phyloP scores from a whole-genome alignment of 1,140 invertebrate species.

The Caligus rogercresseyi region DNA sequence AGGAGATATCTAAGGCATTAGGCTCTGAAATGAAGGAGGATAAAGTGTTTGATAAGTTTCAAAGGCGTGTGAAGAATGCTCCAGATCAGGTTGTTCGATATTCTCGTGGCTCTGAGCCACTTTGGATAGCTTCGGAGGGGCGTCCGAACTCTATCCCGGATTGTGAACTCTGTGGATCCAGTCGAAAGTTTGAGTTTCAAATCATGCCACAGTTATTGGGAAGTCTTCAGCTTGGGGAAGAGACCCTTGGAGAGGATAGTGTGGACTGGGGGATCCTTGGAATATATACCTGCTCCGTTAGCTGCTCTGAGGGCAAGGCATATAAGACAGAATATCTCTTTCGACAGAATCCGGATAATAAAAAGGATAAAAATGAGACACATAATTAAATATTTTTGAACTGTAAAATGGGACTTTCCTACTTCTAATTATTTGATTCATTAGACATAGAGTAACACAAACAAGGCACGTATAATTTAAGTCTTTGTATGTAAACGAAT shows the following conservation, averaged over 20 bases:
- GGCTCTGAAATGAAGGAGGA: neutral
- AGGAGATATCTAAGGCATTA: neutral
- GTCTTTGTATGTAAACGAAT: too few relatives aligned
- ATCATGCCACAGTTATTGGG: constrained; percentile 6
- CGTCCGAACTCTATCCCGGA: neutral
- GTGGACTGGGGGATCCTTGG: constrained; percentile 4
- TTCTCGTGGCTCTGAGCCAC: neutral
- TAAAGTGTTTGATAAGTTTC: neutral
- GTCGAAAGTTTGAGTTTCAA: constrained; percentile 6
- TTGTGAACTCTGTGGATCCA: neutral
- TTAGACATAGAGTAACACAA: too few relatives aligned
- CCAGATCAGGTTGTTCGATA: constrained; percentile 8
- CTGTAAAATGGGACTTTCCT: too few relatives aligned
- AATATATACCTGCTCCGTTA: neutral
- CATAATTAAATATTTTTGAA: too few relatives aligned
- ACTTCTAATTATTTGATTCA: too few relatives aligned
- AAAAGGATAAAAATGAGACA: too few relatives aligned
- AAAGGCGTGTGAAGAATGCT: neutral
- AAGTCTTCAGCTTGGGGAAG: neutral
- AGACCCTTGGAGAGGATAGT: neutral
- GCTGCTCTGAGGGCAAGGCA: neutral
- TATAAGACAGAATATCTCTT: constrained; percentile 6
- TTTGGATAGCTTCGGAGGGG: neutral
- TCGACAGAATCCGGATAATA: neutral
- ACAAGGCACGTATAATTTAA: too few relatives aligned